Conservation (phyloP, 2,113 vertebrate species). For the Ceyx cyanopectus region DNA sequence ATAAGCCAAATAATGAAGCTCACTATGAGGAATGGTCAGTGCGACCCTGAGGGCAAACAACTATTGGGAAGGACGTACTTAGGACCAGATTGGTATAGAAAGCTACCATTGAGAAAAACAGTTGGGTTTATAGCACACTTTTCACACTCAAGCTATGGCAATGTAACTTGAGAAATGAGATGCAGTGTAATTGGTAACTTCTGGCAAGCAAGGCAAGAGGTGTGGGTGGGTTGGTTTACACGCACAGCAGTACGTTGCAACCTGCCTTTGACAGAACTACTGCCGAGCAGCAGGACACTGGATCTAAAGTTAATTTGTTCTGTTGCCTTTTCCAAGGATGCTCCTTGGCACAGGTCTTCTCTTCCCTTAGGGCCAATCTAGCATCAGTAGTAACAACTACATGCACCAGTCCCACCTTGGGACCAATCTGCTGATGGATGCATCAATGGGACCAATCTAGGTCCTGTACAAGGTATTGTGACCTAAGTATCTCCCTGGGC, state of each 20-base stretch:
- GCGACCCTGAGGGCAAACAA: background rate
- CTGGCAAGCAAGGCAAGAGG: background rate
- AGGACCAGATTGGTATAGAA: background rate
- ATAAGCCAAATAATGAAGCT: background rate
- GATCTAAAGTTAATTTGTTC: background rate
- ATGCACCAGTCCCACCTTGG: fast-evolving
- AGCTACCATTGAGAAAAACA: background rate
- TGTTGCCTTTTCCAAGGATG: background rate
- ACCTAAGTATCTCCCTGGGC: background rate
- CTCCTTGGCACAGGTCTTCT: background rate
- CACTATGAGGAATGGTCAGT: background rate
- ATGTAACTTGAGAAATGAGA: background rate
- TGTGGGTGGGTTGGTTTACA: background rate
- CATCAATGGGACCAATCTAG: fast-evolving
- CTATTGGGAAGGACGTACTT: background rate
- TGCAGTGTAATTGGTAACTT: background rate
- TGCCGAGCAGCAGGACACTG: background rate
- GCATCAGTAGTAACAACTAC: background rate
- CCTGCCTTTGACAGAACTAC: background rate
- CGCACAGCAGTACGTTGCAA: background rate
- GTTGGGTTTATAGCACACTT: background rate
- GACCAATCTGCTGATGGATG: background rate
- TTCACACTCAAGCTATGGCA: background rate
- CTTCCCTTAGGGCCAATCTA: background rate
- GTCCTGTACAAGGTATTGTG: background rate